A percentile compares a stretch with the other conserved stretches of the same genome.
Evolutionary conservation across 2,888 invertebrate genomes (phyloP).

Genomic region (Orchestes rusci): DNA sequence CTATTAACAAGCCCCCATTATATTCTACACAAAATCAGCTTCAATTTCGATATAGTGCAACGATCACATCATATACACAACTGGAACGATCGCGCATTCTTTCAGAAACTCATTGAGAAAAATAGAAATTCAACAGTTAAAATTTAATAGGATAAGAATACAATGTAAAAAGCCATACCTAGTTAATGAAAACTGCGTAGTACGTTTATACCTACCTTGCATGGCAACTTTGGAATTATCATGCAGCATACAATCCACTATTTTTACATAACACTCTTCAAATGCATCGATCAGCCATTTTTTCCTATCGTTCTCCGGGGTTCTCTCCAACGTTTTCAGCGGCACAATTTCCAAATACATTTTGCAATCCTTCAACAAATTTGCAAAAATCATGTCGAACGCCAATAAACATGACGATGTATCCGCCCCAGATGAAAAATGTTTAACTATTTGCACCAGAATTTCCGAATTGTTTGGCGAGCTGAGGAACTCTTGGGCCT

Average conservation of each 20-base stretch:
- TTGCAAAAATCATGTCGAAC: slow-evolving; percentile 64
- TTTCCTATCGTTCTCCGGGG: slow-evolving; percentile 56
- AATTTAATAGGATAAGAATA: too few species aligned
- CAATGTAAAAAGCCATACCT: too few species aligned
- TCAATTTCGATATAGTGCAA: too few species aligned
- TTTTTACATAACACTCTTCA: slow-evolving; percentile 54
- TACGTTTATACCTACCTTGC: slow-evolving; percentile 36
- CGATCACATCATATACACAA: too few species aligned
- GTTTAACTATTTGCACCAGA: slow-evolving; percentile 59
- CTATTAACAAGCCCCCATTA: too few species aligned
- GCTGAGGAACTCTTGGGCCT: slow-evolving; percentile 64
- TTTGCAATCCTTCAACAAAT: slow-evolving; percentile 58
- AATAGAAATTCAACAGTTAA: too few species aligned
- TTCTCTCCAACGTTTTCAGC: slow-evolving; percentile 50
- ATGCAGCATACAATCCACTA: slow-evolving; percentile 51
- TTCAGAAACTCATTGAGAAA: too few species aligned
- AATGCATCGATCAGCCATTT: slow-evolving; percentile 66
- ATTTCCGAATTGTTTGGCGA: slow-evolving; percentile 49
- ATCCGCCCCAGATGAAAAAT: slow-evolving; percentile 52
- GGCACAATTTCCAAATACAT: slow-evolving; percentile 56
- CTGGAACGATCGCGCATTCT: too few species aligned
- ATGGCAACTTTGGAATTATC: slow-evolving; percentile 38
- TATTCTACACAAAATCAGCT: too few species aligned
- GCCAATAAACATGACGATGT: slow-evolving; percentile 56
- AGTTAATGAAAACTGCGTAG: too few species aligned